A percentile compares a stretch with the other conserved stretches of the same genome.
These are phyloP conservation scores for Magallana nippona DNA, from an alignment of 2,888 invertebrate species.

Conservation along the genomic window DNA sequence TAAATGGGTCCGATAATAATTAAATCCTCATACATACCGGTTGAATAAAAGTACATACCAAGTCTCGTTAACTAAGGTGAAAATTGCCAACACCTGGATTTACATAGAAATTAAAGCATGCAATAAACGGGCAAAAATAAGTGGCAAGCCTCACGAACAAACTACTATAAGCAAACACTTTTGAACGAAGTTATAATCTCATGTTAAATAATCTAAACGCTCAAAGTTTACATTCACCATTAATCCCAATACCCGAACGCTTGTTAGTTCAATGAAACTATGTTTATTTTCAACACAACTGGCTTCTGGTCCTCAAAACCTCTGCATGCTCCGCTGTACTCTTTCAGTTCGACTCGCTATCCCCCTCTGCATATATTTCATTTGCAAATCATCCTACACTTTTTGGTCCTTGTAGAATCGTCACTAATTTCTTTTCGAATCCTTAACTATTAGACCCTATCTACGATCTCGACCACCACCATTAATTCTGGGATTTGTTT, in stretches of 20 bases:
- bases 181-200: neutral
- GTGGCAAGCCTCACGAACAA: neutral
- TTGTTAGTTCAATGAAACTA: neutral
- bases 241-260: neutral
- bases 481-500: constrained; percentile 12
- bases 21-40: too few relatives aligned
- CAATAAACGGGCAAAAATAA: neutral
- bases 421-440: neutral
- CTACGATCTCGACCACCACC: constrained; percentile 9
- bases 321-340: neutral
- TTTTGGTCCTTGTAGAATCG: neutral
- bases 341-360: too few relatives aligned
- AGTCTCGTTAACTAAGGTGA: neutral
- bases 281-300: neutral
- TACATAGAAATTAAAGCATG: neutral
- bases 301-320: neutral
- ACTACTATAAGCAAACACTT: neutral
- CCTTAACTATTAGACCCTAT: neutral
- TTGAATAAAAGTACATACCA: neutral
- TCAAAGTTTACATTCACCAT: neutral
- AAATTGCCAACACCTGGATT: constrained; percentile 19
- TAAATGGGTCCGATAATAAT: neutral
- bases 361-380: too few relatives aligned
- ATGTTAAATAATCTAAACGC: constrained; percentile 4
- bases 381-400: too few relatives aligned